Conservation (phyloP, 2,797 vertebrate species). For the Cyclura pinguis region DNA sequence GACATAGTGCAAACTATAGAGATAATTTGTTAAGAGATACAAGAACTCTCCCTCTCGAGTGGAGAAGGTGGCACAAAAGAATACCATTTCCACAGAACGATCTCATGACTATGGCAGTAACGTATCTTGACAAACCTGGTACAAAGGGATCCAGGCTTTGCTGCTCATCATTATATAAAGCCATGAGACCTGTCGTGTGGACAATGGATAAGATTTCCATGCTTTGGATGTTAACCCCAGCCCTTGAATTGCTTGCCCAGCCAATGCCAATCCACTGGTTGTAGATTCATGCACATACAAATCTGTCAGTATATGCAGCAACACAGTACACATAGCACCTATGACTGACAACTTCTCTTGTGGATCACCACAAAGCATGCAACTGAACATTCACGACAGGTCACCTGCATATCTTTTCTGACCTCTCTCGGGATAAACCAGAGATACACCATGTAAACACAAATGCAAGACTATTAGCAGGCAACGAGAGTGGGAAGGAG, state of each 20-base stretch:
- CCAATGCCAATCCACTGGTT: slow-evolving; percentile 4
- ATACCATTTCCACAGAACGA: slow-evolving; percentile 8
- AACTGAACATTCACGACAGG: neutral
- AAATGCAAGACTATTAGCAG: slow-evolving; percentile 50
- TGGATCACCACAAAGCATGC: fast-evolving
- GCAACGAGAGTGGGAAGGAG: slow-evolving; percentile 20
- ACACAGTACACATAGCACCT: fast-evolving
- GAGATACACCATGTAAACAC: neutral
- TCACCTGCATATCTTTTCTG: neutral
- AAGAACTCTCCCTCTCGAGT: slow-evolving; percentile 8
- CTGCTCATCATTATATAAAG: neutral
- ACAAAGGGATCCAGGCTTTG: slow-evolving; percentile 14
- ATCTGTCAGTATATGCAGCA: slow-evolving; percentile 15
- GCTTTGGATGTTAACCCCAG: neutral
- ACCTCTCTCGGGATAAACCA: slow-evolving; percentile 7
- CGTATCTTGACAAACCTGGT: neutral
- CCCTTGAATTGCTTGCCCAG: neutral
- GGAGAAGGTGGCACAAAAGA: neutral
- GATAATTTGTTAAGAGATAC: slow-evolving; percentile 53
- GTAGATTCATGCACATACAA: neutral
- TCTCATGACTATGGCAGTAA: neutral
- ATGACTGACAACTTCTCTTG: neutral
- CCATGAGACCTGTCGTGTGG: neutral
- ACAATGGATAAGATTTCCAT: neutral
- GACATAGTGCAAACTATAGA: slow-evolving; percentile 61